Base-by-base conservation (phyloP, 2,888 invertebrate species). In the Acronicta aceris region DNA sequence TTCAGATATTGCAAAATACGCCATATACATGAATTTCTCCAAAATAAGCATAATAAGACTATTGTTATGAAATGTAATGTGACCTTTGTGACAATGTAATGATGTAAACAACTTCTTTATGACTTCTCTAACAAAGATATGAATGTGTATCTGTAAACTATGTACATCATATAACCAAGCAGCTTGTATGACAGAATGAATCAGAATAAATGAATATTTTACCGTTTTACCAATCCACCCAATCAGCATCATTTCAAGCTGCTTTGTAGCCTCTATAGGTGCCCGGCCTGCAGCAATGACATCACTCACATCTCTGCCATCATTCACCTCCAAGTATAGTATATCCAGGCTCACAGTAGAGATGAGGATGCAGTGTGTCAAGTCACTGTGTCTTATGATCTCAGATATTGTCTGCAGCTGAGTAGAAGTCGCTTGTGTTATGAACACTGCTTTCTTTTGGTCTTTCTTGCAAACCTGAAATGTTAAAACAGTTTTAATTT, bases 341-440 rank as follows among this genome's bases (percentile, higher is more conserved):
- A 96, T 89, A 54, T 94, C 95, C 25, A 95, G 84, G 75, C 95
- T 95, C 2, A 95, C 94, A 25, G 95, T 92, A 15, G 96, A 95
- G 68, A 97, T 90, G 3, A 97, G 87, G 6, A 95, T 93, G 62
- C 96, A 96, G 77, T 95, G 95, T 9, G 96, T 93, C 63, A 97
- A 95, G 41, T 93, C 88, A 86, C 96, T 96, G 72, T 95, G 95
- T 7, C 90, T 87, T 36, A 97, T 93, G 25, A 97, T 95, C 73
- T 96, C 95, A 70, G 92, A 89, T 45, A 97, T 89, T 10, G 96
- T 95, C 48, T 93, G 89, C 13, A 95, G 87, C 59, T 96, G 95
- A 13, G 95, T 95, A 10, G 90, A 90, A 21, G 93, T 90, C 59
- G 96, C 85, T 65, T 95, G 94, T 0, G 95, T 94, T 63, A 96